Evolutionary conservation across 2,797 vertebrate genomes (phyloP).

Genomic region (Salarias fasciatus): DNA sequence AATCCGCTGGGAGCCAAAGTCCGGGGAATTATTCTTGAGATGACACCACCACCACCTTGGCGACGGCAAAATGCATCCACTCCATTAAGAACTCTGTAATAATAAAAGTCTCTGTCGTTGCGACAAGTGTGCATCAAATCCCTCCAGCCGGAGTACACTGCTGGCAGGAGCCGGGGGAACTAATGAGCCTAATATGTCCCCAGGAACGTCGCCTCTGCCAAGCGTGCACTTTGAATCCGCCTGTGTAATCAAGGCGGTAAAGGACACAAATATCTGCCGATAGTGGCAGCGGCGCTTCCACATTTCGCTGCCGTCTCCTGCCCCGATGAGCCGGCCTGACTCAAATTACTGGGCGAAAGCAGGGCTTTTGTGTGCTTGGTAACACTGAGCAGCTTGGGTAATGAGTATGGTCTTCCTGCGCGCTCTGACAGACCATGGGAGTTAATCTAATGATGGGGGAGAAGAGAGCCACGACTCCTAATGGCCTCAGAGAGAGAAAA

Average conservation of each 20-base stretch:
- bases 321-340: conserved; percentile 57
- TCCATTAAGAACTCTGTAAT: conserved; percentile 58
- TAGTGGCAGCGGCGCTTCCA: conserved; percentile 52
- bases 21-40: conserved; percentile 39
- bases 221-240: conserved; percentile 60
- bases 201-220: conserved; percentile 63
- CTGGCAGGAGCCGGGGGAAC: conserved; percentile 41
- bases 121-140: conserved; percentile 42
- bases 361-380: conserved; percentile 53
- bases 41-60: conserved; percentile 35
- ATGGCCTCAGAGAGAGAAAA: conserved; percentile 49
- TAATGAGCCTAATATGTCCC: conserved; percentile 66
- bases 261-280: conserved; percentile 55
- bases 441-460: conserved; percentile 78
- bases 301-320: conserved; percentile 55
- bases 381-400: conserved; percentile 62
- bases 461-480: conserved; percentile 54
- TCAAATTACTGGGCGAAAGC: conserved; percentile 76
- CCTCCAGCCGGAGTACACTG: conserved; percentile 18
- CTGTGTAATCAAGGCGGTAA: conserved; percentile 67
- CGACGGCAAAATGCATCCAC: conserved; percentile 21
- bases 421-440: conserved; percentile 62
- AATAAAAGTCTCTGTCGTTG: conserved; percentile 39
- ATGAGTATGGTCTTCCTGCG: conserved; percentile 71
- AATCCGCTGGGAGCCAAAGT: conserved; percentile 41